Evolutionary conservation across 2,797 vertebrate genomes (phyloP).

Genomic region (Malacoctenus gilli): DNA sequence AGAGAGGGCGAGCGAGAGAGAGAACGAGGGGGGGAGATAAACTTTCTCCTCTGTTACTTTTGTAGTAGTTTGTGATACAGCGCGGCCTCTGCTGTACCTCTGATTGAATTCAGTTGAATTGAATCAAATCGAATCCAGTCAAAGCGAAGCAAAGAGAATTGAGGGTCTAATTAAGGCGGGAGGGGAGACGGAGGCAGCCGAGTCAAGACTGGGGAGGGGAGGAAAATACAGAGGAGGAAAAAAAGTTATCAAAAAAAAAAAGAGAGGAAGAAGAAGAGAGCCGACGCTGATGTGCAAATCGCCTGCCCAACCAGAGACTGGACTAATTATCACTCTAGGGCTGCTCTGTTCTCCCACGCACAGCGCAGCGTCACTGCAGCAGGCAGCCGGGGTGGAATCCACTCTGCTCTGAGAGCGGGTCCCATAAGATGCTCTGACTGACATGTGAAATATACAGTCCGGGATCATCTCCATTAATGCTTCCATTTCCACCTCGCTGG

Average conservation of each 20-base stretch:
- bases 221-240: conserved; percentile 35
- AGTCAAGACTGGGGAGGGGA: conserved; percentile 30
- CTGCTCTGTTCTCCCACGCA: conserved; percentile 59
- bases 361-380: conserved; percentile 38
- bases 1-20: no score
- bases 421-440: conserved; percentile 36
- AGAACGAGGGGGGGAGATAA: conserved; percentile 18
- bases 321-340: conserved; percentile 76
- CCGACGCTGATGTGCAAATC: conserved; percentile 53
- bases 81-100: conserved; percentile 20
- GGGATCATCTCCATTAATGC: conserved; percentile 34
- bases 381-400: conserved; percentile 52
- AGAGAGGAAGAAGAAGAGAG: conserved; percentile 14
- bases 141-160: conserved; percentile 37
- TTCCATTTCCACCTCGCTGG: conserved; percentile 18
- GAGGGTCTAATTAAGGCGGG: conserved; percentile 54
- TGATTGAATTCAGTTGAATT: conserved; percentile 34
- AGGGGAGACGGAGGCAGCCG: conserved; percentile 37
- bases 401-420: conserved; percentile 34
- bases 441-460: conserved; percentile 27
- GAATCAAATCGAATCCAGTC: conserved; percentile 41
- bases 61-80: conserved; percentile 11
- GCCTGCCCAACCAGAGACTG: conserved; percentile 56
- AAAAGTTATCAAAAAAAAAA: conserved; percentile 28
- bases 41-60: conserved; percentile 32